Evolutionary conservation across 64 coral and sea anemone genomes (phyloP).

Genomic region (Catalaphyllia jardinei): DNA sequence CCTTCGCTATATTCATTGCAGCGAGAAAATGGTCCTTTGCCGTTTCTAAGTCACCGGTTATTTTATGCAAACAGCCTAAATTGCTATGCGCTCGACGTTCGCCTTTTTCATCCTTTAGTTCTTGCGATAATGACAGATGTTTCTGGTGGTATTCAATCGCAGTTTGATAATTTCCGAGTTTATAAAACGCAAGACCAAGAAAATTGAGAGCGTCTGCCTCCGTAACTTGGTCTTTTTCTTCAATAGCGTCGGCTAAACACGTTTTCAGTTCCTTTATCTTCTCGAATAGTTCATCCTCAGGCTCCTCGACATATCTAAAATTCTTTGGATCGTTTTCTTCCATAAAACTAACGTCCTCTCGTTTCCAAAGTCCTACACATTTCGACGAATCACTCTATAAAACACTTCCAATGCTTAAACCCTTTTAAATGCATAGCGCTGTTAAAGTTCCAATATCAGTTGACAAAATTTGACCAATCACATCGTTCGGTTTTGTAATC

Average conservation of each 20-base stretch:
- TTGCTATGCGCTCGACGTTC: slow-evolving; percentile 84
- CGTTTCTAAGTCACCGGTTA: slow-evolving; percentile 63
- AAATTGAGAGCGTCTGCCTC: slow-evolving; percentile 68
- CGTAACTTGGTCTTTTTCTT: slow-evolving; percentile 50
- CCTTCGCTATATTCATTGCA: slow-evolving; percentile 77
- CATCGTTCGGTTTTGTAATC: not conserved
- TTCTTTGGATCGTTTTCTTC: slow-evolving; percentile 87
- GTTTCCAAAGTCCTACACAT: not conserved
- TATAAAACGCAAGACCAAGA: slow-evolving; percentile 82
- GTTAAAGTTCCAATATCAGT: not conserved
- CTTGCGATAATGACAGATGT: slow-evolving; percentile 73
- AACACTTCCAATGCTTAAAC: not conserved
- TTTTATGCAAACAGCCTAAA: slow-evolving; percentile 82
- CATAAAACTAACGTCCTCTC: slow-evolving; percentile 3
- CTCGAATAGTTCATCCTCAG: slow-evolving; percentile 63
- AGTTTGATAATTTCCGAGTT: slow-evolving; percentile 68
- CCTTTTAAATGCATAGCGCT: not conserved
- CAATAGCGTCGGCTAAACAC: slow-evolving; percentile 56
- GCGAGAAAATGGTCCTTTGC: slow-evolving; percentile 73
- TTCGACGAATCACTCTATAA: not conserved
- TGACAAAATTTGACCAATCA: slow-evolving; percentile 19
- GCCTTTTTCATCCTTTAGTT: slow-evolving; percentile 76
- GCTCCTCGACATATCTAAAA: slow-evolving; percentile 74
- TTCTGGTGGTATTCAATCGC: slow-evolving; percentile 83
- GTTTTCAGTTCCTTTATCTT: slow-evolving; percentile 67